phyloP scores from a whole-genome alignment of 2,797 vertebrate genomes.

The Cynopterus sphinx region DNA sequence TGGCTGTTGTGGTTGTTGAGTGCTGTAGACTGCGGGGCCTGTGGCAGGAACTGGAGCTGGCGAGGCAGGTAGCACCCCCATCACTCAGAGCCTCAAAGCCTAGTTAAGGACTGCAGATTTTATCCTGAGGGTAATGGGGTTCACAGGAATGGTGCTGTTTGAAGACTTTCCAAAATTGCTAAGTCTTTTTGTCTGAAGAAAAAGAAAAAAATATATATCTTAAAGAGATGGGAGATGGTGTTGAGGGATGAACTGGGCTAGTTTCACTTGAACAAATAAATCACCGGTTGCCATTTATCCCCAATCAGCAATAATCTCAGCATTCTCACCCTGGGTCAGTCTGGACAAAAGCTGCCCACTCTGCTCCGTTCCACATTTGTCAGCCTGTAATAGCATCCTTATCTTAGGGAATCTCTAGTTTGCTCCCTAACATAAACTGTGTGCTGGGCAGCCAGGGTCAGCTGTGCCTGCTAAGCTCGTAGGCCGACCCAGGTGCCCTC shows the following conservation, averaged over 20 bases:
- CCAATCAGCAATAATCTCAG: constrained; percentile 79
- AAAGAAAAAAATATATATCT: constrained; percentile 22
- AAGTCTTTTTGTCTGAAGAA: constrained; percentile 54
- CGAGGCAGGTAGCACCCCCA: background rate
- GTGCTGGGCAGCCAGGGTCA: constrained; percentile 68
- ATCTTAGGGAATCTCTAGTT: constrained; percentile 78
- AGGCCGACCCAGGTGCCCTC: constrained; percentile 63
- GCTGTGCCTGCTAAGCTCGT: constrained; percentile 62
- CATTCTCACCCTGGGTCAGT: constrained; percentile 73
- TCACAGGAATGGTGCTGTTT: constrained; percentile 61
- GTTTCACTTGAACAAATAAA: constrained; percentile 81
- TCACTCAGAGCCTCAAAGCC: fast-evolving
- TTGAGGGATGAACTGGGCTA: constrained; percentile 73
- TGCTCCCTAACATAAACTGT: constrained; percentile 76
- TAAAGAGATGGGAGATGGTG: constrained; percentile 66
- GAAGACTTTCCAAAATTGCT: constrained; percentile 59
- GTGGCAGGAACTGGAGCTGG: background rate
- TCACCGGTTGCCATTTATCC: constrained; percentile 77
- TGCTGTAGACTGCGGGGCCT: background rate
- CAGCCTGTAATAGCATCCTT: constrained; percentile 81
- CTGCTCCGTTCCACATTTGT: constrained; percentile 70
- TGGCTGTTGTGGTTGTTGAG: too few relatives aligned
- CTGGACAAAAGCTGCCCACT: constrained; percentile 73
- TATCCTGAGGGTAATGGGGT: constrained; percentile 62
- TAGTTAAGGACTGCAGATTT: constrained; percentile 40